These are phyloP conservation scores for Aleiodes testaceus DNA, from an alignment of 2,888 invertebrate species.

Conservation along the genomic window DNA sequence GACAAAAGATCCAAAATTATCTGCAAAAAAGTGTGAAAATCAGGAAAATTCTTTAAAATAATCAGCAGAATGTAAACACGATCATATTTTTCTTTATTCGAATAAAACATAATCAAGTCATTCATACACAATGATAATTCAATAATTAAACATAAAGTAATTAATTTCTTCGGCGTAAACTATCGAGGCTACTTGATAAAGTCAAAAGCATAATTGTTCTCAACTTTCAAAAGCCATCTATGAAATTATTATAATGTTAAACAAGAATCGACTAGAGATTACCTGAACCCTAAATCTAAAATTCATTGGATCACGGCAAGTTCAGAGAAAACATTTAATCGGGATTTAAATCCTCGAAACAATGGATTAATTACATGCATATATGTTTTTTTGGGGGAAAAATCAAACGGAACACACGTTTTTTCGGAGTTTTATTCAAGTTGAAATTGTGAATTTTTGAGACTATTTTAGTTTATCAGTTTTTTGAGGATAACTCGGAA, in stretches of 20 bases:
- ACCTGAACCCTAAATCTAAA: slow-evolving; percentile 48
- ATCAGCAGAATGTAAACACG: slow-evolving; percentile 16
- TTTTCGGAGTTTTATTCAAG: not conserved
- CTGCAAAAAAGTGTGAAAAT: no score
- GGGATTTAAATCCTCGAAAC: not conserved
- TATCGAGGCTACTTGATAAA: not conserved
- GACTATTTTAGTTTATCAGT: no score
- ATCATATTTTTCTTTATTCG: slow-evolving; percentile 34
- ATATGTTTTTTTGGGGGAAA: not conserved
- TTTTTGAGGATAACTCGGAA: no score
- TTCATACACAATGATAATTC: slow-evolving; percentile 33
- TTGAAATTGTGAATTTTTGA: no score
- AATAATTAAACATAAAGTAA: slow-evolving; percentile 5
- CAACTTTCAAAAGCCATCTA: not conserved
- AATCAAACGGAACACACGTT: slow-evolving; percentile 18
- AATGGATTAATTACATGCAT: not conserved
- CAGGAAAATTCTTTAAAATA: no score
- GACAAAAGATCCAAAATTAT: no score
- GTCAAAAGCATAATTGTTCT: not conserved
- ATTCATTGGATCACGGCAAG: slow-evolving; percentile 17
- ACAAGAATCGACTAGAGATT: slow-evolving; percentile 57
- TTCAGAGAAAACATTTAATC: not conserved
- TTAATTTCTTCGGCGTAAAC: slow-evolving; percentile 11
- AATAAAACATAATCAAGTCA: slow-evolving; percentile 38
- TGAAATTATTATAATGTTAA: not conserved